phyloP scores from a whole-genome alignment of 2,113 vertebrate species.

The Struthio camelus region DNA sequence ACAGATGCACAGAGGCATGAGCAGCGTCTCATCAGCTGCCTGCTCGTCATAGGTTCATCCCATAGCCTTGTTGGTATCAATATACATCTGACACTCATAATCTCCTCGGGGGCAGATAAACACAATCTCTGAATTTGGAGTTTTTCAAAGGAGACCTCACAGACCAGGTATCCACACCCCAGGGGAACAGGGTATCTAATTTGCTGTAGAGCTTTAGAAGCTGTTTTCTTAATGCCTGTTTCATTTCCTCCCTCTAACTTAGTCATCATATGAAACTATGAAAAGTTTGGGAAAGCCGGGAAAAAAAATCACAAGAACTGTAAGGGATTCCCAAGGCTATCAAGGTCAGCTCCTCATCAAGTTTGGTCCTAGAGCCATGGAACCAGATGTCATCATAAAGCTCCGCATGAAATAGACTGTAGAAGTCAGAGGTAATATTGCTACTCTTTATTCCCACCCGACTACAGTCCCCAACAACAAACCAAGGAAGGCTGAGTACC shows the following conservation, averaged over 20 bases:
- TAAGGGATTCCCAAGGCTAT: background rate
- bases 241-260: background rate
- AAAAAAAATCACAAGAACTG: background rate
- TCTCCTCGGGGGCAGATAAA: background rate
- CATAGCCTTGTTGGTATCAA: background rate
- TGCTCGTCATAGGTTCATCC: background rate
- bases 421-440: background rate
- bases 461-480: background rate
- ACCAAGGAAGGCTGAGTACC: conserved; percentile 69
- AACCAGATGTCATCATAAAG: background rate
- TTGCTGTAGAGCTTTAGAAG: background rate
- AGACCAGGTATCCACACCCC: background rate
- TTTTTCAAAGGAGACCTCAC: background rate
- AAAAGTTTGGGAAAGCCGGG: background rate
- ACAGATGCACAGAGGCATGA: fast-evolving
- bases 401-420: background rate
- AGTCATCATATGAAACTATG: background rate
- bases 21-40: background rate
- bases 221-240: conserved; percentile 3
- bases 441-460: background rate
- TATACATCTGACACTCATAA: background rate
- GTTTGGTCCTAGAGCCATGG: background rate
- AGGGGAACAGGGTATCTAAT: background rate
- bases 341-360: background rate
- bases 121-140: background rate